Percentiles rank a stretch among this genome's conserved stretches.
These are phyloP conservation scores for Dicerorhinus sumatrensis DNA, from an alignment of 2,113 vertebrate species.

Conservation along the genomic window DNA sequence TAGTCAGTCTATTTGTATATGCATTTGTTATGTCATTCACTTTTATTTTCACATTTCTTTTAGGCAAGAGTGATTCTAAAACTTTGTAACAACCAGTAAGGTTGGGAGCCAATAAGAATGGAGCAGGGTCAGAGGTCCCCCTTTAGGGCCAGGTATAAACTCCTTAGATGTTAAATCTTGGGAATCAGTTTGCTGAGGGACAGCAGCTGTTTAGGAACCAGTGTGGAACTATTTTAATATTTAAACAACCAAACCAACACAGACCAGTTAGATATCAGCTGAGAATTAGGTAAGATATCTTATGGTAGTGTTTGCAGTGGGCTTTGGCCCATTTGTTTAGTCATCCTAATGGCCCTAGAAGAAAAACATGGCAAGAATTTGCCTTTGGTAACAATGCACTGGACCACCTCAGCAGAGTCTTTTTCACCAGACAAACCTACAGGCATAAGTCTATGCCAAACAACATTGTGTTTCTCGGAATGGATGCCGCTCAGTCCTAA, in stretches of 20 bases:
- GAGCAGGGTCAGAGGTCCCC: neutral
- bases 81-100: neutral
- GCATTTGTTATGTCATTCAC: neutral
- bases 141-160: neutral
- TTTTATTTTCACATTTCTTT: constrained; percentile 17
- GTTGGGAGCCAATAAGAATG: neutral
- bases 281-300: neutral
- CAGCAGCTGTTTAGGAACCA: neutral
- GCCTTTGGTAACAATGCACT: neutral
- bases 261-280: neutral
- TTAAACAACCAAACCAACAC: neutral
- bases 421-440: neutral
- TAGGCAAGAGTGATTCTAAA: neutral
- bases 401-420: neutral
- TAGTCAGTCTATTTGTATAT: neutral
- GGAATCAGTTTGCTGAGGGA: neutral
- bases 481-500: neutral
- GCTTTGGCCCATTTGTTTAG: neutral
- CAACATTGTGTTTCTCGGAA: neutral
- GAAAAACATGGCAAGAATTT: constrained; percentile 32
- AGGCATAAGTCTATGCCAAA: neutral
- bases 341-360: neutral
- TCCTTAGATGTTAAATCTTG: neutral
- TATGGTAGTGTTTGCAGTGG: neutral
- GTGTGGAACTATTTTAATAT: constrained; percentile 1